Evolutionary conservation across 1,140 invertebrate species (phyloP).

Genomic region (Drosophila persimilis): DNA sequence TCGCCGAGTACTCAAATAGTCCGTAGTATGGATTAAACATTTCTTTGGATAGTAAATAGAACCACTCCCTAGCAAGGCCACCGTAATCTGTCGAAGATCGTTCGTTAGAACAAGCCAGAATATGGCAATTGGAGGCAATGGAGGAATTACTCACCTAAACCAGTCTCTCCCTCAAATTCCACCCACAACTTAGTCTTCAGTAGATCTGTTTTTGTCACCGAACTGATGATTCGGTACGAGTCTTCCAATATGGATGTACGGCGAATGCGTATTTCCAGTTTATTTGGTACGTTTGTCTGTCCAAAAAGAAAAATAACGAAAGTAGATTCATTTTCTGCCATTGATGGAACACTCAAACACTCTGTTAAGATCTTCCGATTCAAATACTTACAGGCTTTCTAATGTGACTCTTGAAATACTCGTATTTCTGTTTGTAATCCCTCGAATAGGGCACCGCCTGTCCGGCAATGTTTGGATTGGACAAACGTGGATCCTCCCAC

Average conservation of each 20-base stretch:
- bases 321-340: slow-evolving; percentile 17
- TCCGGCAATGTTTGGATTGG: slow-evolving; percentile 97
- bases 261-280: slow-evolving; percentile 98
- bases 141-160: slow-evolving; percentile 83
- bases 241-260: slow-evolving; percentile 97
- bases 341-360: not conserved
- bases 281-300: slow-evolving; percentile 97
- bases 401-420: slow-evolving; percentile 97
- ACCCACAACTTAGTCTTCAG: slow-evolving; percentile 99
- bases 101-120: too few relatives aligned
- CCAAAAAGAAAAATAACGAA: not conserved
- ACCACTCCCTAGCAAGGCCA: slow-evolving; percentile 98
- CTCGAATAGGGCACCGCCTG: slow-evolving; percentile 98
- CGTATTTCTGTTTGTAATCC: slow-evolving; percentile 99
- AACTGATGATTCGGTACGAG: slow-evolving; percentile 95
- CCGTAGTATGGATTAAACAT: slow-evolving; percentile 99
- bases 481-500: slow-evolving; percentile 99
- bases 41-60: slow-evolving; percentile 98
- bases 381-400: slow-evolving; percentile 93
- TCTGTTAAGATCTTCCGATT: not conserved
- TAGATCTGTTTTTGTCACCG: slow-evolving; percentile 92
- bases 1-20: slow-evolving; percentile 99
- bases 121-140: not conserved
- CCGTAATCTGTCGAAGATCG: slow-evolving; percentile 91
- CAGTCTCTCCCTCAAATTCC: slow-evolving; percentile 98